Conservation (phyloP, 2,888 invertebrate species). For the Timema podura region DNA sequence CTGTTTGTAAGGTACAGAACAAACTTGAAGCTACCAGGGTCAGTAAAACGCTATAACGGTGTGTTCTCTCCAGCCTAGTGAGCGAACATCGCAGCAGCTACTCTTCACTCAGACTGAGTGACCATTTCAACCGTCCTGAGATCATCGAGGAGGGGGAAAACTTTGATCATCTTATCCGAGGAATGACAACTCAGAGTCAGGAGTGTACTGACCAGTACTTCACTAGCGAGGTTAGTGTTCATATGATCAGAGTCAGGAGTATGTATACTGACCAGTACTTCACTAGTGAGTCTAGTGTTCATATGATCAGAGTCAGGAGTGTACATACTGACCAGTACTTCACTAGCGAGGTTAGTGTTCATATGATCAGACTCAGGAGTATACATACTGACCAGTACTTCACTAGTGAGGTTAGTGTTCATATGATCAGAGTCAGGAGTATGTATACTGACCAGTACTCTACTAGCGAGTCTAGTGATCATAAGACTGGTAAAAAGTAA, state of each 20-base stretch:
- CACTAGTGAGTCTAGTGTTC: background rate
- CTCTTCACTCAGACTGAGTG: conserved; percentile 61
- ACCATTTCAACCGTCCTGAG: conserved; percentile 65
- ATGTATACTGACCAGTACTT: background rate
- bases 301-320: too few species aligned
- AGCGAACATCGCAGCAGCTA: conserved; percentile 53
- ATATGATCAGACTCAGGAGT: too few species aligned
- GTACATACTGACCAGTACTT: background rate
- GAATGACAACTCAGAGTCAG: conserved; percentile 71
- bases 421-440: too few species aligned
- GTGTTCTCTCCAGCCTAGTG: conserved; percentile 49
- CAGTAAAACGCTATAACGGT: background rate
- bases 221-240: conserved; percentile 61
- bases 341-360: too few species aligned
- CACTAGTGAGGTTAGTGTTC: too few species aligned
- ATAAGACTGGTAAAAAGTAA: too few species aligned
- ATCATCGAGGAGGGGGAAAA: conserved; percentile 60
- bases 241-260: too few species aligned
- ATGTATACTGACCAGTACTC: too few species aligned
- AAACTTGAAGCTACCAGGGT: too few species aligned
- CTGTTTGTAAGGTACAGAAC: too few species aligned
- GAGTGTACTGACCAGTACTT: conserved; percentile 73
- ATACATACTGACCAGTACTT: too few species aligned
- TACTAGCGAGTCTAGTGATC: too few species aligned
- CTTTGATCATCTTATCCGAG: conserved; percentile 70